These are phyloP conservation scores for Agrotis clavis DNA, from an alignment of 2,888 invertebrate genomes.

Conservation along the genomic window DNA sequence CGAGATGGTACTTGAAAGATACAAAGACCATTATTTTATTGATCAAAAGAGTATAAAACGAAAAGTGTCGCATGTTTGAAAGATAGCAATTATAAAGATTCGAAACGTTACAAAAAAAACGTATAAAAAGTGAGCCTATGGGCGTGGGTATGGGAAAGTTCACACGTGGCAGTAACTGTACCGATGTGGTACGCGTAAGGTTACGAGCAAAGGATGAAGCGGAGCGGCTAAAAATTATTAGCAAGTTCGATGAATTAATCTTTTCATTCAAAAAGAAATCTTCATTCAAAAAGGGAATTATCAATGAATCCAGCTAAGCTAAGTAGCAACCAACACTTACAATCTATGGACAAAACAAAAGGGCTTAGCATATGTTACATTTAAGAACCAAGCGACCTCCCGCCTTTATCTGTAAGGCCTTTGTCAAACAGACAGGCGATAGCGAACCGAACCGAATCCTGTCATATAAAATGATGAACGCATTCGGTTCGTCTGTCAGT, in stretches of 20 bases:
- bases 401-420: no score
- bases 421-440: no score
- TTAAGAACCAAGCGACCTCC: no score
- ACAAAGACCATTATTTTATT: slow-evolving; percentile 30
- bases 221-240: slow-evolving; percentile 57
- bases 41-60: slow-evolving; percentile 55
- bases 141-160: slow-evolving; percentile 91
- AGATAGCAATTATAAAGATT: slow-evolving; percentile 75
- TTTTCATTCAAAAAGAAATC: no score
- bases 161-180: slow-evolving; percentile 88
- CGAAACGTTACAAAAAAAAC: slow-evolving; percentile 78
- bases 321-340: no score
- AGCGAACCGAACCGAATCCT: no score
- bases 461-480: no score
- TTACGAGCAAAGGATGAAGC: slow-evolving; percentile 54
- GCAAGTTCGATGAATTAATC: slow-evolving; percentile 6
- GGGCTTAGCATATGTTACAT: no score
- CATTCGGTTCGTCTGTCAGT: no score
- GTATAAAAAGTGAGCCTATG: slow-evolving; percentile 78
- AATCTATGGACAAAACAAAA: no score
- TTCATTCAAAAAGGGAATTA: no score
- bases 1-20: background rate
- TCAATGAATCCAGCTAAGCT: no score
- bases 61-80: slow-evolving; percentile 70
- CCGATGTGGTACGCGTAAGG: slow-evolving; percentile 72